Conservation (phyloP, 2,113 vertebrate species). For the Propithecus coquereli region DNA sequence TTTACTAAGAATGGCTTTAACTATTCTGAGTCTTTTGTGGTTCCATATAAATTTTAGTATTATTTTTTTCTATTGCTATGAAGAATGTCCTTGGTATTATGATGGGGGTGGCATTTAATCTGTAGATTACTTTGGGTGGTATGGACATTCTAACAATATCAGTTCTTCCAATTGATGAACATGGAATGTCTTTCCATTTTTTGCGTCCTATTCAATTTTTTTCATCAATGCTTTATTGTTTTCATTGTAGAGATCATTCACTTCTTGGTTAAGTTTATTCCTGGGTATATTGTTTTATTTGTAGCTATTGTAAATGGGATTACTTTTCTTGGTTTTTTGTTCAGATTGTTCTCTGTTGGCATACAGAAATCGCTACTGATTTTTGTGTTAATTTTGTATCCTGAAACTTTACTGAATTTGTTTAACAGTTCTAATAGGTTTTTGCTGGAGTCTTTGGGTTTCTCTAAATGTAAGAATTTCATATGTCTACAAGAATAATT, state of each 20-base stretch:
- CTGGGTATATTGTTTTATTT: neutral
- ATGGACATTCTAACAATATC: neutral
- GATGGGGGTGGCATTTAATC: neutral
- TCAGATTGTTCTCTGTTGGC: neutral
- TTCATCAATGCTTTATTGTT: neutral
- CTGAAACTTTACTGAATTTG: neutral
- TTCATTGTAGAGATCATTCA: neutral
- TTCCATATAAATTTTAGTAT: neutral
- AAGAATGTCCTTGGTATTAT: neutral
- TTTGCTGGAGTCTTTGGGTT: too few species aligned
- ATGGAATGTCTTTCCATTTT: neutral
- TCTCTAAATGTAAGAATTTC: neutral
- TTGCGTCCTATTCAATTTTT: neutral
- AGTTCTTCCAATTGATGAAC: neutral
- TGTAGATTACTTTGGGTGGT: neutral
- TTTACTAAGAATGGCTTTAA: neutral
- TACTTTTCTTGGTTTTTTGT: neutral
- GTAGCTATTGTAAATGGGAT: neutral
- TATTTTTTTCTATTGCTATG: neutral
- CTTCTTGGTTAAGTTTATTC: neutral
- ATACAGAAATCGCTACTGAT: neutral
- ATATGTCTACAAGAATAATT: neutral
- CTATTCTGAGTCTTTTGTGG: neutral
- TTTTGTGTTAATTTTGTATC: neutral
- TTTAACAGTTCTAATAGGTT: too few species aligned